Evolutionary conservation across 2,113 vertebrate genomes (phyloP).

Genomic region (Alouatta palliata): DNA sequence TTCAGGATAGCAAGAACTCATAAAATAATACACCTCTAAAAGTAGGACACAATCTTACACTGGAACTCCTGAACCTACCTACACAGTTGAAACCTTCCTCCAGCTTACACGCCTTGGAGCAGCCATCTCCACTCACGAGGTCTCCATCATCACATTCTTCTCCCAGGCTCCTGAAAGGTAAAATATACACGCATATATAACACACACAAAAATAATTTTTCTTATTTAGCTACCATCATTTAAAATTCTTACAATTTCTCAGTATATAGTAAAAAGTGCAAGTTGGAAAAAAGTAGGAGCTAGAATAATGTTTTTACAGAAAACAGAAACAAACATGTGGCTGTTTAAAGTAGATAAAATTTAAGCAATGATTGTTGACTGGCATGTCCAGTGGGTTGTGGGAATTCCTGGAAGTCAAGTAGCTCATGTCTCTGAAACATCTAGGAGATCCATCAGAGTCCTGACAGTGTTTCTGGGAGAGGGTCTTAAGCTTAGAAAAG

Average conservation of each 20-base stretch:
- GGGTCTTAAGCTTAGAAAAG: background rate
- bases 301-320: background rate
- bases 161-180: conserved; percentile 82
- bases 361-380: background rate
- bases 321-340: background rate
- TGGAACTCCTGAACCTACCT: conserved; percentile 83
- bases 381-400: background rate
- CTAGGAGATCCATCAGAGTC: background rate
- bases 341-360: background rate
- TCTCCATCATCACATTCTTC: conserved; percentile 96
- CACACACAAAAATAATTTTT: background rate
- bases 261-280: background rate
- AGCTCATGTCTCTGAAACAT: background rate
- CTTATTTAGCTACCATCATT: background rate
- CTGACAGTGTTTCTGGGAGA: background rate
- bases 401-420: background rate
- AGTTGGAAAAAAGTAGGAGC: background rate
- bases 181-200: background rate
- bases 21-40: background rate
- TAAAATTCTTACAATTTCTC: background rate
- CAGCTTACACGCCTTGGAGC: conserved; percentile 91
- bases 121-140: conserved; percentile 93
- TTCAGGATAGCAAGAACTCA: background rate
- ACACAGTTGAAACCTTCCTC: conserved; percentile 92
- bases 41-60: background rate